Percentiles rank a stretch among this genome's conserved stretches.
These are phyloP conservation scores for Psilopogon haemacephalus DNA, from an alignment of 2,113 vertebrate species.

Conservation along the genomic window DNA sequence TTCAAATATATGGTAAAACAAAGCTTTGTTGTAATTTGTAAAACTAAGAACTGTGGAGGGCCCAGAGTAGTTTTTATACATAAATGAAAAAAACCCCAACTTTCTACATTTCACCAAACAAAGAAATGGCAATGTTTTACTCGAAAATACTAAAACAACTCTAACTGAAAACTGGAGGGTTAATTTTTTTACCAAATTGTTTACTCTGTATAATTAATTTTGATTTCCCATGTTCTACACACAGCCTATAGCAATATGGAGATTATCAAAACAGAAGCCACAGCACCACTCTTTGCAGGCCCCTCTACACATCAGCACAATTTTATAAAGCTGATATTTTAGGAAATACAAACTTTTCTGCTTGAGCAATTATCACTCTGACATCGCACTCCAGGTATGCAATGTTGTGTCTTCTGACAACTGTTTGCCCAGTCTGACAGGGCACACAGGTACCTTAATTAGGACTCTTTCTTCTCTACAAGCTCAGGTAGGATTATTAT, in stretches of 20 bases:
- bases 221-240: slow-evolving; percentile 4
- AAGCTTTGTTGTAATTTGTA: neutral
- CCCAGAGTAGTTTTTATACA: accelerated
- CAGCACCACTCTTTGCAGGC: neutral
- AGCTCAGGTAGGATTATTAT: neutral
- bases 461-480: neutral
- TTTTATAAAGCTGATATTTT: neutral
- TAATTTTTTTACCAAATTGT: neutral
- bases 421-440: slow-evolving; percentile 20
- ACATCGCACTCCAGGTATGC: neutral
- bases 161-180: neutral
- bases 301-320: neutral
- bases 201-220: neutral
- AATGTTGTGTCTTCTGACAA: neutral
- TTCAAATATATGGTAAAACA: neutral
- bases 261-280: neutral
- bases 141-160: neutral
- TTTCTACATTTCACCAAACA: neutral
- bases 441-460: neutral
- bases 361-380: neutral
- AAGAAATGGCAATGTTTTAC: neutral
- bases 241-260: neutral
- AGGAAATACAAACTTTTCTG: neutral
- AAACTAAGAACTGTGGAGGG: neutral
- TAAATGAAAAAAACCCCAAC: neutral